Evolutionary conservation across 2,888 invertebrate species (phyloP).

Genomic region (Ischnura elegans): DNA sequence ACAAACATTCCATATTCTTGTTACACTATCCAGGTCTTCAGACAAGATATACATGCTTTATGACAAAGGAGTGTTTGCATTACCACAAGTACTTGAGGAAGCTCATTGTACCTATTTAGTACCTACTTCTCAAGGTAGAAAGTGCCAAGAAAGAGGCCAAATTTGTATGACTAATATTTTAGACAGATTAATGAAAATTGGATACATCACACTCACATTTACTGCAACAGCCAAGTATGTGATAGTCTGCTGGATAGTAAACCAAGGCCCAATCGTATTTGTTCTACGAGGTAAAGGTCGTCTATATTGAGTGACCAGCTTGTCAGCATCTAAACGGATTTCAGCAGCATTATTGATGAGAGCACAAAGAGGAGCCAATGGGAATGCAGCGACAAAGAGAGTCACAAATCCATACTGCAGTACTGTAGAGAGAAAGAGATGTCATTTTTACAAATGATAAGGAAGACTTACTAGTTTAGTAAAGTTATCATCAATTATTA

Average conservation of each 20-base stretch:
- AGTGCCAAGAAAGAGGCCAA: too few species aligned
- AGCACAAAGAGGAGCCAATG: conserved; percentile 84
- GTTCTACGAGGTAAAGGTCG: conserved; percentile 68
- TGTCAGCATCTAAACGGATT: conserved; percentile 75
- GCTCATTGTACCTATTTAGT: too few species aligned
- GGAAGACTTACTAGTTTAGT: too few species aligned
- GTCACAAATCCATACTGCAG: conserved; percentile 85
- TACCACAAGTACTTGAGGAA: too few species aligned
- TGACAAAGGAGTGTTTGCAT: too few species aligned
- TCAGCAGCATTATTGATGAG: conserved; percentile 83
- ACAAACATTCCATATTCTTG: too few species aligned
- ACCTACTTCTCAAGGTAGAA: too few species aligned
- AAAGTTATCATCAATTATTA: too few species aligned
- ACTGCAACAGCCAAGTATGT: conserved; percentile 69
- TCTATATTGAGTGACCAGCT: conserved; percentile 68
- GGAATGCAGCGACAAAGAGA: conserved; percentile 84
- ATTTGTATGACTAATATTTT: too few species aligned
- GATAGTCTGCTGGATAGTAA: conserved; percentile 68
- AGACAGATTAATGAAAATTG: not conserved
- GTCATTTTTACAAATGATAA: not conserved
- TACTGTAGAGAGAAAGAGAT: conserved; percentile 76
- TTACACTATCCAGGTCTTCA: too few species aligned
- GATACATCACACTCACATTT: conserved; percentile 67
- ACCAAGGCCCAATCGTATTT: conserved; percentile 69
- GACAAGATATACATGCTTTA: too few species aligned